Base-by-base conservation (phyloP, 2,797 vertebrate genomes). In the Schizopygopsis malacanthus region DNA sequence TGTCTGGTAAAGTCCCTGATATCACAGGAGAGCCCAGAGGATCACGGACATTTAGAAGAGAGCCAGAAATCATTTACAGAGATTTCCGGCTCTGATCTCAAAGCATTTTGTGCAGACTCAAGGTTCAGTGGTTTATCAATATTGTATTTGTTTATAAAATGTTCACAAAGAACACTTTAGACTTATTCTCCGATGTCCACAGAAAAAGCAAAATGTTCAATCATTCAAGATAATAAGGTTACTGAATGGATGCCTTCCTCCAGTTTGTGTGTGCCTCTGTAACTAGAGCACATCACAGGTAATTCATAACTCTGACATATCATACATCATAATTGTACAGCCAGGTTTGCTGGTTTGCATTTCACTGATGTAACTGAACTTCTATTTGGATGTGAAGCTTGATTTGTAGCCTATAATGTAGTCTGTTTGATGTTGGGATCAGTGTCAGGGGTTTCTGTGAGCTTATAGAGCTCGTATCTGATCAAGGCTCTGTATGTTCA, bases 1-100 rank as follows among this genome's bases (percentile, higher is more conserved):
- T 79, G 28, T 88, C 71, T 85, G 89, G 80, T 78, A 52, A 85
- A 59, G 50, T 67, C 52, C 47, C 70, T 83, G 83, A 88, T 54
- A 81, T 47, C 72, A 80, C 73, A 76, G 56, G 33, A 81, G 78
- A 84, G 28, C 80, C 82, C 37, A 56, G 52, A 33, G 33, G 78
- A 84, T 79, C 84, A 12, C 13, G 76, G 78, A 80, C 37, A 22
- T 70, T 79, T 59, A 67, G 65, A 47, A 13, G 63, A 56, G n/a
- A 83, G 73, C 25, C 56, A 33, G 63, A 50, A 56, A 52, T 47
- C 20, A 80, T 81, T 81, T 76, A 33, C 54, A 25, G 39, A 54
- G 69, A 50, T 69, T 59, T 87, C 25, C 22, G 13, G 43, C 41
- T 83, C 25, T 47, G 22, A 61, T 59, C 54, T 73, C 71, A 52